phyloP scores from a whole-genome alignment of 2,888 invertebrate genomes.

The Sarcophaga subvicina region DNA sequence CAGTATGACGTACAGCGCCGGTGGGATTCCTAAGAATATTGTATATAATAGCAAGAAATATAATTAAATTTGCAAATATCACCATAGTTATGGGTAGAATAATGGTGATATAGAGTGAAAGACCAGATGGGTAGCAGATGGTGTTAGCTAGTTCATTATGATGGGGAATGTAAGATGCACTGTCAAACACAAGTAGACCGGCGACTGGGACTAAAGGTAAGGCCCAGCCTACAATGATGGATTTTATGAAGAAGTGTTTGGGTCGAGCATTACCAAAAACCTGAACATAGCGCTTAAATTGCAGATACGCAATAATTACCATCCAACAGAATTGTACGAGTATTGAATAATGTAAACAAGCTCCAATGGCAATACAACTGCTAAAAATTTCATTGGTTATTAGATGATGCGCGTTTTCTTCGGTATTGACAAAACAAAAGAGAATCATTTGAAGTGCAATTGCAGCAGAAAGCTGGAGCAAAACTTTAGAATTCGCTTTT shows the following conservation, averaged over 20 bases:
- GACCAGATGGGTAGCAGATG: constrained; percentile 84
- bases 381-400: constrained; percentile 76
- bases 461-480: constrained; percentile 85
- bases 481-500: constrained; percentile 86
- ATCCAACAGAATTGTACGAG: constrained; percentile 88
- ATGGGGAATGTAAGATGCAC: constrained; percentile 82
- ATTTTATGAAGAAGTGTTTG: constrained; percentile 85
- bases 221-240: constrained; percentile 86
- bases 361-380: constrained; percentile 84
- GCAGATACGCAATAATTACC: constrained; percentile 86
- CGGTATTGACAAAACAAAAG: constrained; percentile 78
- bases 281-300: constrained; percentile 86
- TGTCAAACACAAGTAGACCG: constrained; percentile 82
- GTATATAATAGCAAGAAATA: constrained; percentile 84
- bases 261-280: constrained; percentile 84
- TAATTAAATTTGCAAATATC: constrained; percentile 83
- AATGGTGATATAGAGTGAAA: constrained; percentile 82
- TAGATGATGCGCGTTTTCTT: constrained; percentile 76
- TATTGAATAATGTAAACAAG: constrained; percentile 86
- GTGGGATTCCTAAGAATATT: constrained; percentile 83
- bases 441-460: constrained; percentile 84
- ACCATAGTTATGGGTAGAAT: constrained; percentile 83
- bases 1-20: constrained; percentile 82
- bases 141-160: constrained; percentile 72
- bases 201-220: constrained; percentile 83